Conservation (phyloP, 1,140 invertebrate genomes). For the Hypothenemus hampei region DNA sequence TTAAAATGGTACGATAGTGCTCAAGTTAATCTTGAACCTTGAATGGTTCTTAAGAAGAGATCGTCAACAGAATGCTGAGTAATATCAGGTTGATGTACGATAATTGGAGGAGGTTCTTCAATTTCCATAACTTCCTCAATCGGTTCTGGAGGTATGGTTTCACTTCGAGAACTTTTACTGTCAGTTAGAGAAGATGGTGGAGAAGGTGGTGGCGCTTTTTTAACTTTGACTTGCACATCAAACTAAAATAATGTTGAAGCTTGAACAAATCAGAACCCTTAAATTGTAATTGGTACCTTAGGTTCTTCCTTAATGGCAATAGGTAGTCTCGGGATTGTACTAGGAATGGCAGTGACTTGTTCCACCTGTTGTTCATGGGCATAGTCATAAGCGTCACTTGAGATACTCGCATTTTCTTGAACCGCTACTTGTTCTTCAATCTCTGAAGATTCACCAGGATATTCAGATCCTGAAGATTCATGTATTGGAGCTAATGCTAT, state of each 20-base stretch:
- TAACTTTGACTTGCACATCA: slow-evolving; percentile 76
- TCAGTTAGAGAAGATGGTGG: slow-evolving; percentile 61
- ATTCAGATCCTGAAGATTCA: slow-evolving; percentile 79
- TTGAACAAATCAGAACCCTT: neutral
- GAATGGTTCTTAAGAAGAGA: slow-evolving; percentile 75
- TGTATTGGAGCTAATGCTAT: slow-evolving; percentile 54
- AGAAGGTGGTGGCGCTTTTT: slow-evolving; percentile 57
- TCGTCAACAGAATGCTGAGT: slow-evolving; percentile 82
- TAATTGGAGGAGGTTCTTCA: slow-evolving; percentile 59
- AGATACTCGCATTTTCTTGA: slow-evolving; percentile 54
- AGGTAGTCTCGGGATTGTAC: slow-evolving; percentile 13
- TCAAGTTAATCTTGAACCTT: too few relatives aligned
- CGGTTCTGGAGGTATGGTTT: slow-evolving; percentile 57
- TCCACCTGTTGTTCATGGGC: slow-evolving; percentile 40
- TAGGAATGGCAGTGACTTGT: slow-evolving; percentile 16
- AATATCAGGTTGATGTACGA: slow-evolving; percentile 64
- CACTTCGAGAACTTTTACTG: slow-evolving; percentile 49
- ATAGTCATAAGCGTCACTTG: slow-evolving; percentile 51
- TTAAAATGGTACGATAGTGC: too few relatives aligned
- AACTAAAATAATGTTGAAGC: slow-evolving; percentile 62
- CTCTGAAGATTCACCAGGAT: slow-evolving; percentile 82
- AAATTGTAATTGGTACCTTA: slow-evolving; percentile 2
- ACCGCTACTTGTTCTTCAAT: slow-evolving; percentile 66
- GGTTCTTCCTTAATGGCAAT: slow-evolving; percentile 22
- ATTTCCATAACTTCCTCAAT: slow-evolving; percentile 61